These are phyloP conservation scores for Acrobasis suavella DNA, from an alignment of 2,888 invertebrate species.

Conservation along the genomic window DNA sequence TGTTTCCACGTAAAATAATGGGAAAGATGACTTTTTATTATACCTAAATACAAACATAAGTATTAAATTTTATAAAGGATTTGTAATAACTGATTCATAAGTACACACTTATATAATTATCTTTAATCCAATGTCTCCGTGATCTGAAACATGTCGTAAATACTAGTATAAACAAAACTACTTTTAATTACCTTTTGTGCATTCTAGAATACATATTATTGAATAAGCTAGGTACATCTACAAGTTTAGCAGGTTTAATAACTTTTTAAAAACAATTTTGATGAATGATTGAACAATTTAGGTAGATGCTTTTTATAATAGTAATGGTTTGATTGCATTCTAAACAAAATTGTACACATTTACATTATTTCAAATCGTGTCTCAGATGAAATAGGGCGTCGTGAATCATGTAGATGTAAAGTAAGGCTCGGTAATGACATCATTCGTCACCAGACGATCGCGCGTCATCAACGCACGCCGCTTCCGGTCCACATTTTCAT, in stretches of 20 bases:
- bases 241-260: slow-evolving; percentile 4
- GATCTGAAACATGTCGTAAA: no score
- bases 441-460: slow-evolving; percentile 45
- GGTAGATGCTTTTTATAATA: neutral
- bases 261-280: neutral
- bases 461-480: slow-evolving; percentile 53
- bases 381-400: slow-evolving; percentile 23
- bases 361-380: slow-evolving; percentile 7
- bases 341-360: slow-evolving; percentile 9
- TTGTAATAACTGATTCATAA: no score
- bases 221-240: neutral
- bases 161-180: no score
- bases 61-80: no score
- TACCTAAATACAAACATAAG: no score
- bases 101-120: no score
- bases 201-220: neutral
- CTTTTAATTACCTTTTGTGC: neutral
- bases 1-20: no score
- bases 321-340: slow-evolving; percentile 4
- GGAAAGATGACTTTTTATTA: no score
- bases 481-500: slow-evolving; percentile 64
- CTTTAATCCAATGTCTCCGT: no score
- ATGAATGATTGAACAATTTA: neutral
- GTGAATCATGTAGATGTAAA: slow-evolving; percentile 39
- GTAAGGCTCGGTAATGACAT: slow-evolving; percentile 45